These are phyloP conservation scores for Pluvianellus socialis DNA, from an alignment of 2,113 vertebrate genomes.

Conservation along the genomic window DNA sequence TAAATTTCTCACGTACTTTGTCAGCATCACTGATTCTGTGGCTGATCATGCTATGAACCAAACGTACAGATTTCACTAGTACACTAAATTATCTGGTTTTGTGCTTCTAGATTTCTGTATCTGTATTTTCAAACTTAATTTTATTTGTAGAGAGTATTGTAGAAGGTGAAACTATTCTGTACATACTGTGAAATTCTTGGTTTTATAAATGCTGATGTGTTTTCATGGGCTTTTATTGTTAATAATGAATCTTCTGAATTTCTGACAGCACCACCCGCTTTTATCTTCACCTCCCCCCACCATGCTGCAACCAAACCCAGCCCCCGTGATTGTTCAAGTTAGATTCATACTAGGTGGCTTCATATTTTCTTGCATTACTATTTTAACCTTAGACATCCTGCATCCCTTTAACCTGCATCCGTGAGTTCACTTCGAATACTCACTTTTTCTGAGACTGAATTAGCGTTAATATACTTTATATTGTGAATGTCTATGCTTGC, in stretches of 20 bases:
- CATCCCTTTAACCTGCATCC: neutral
- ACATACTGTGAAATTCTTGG: neutral
- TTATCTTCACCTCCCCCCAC: neutral
- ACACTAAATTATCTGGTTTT: neutral
- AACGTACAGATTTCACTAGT: neutral
- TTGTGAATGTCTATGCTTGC: neutral
- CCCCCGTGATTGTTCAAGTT: neutral
- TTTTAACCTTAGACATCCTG: neutral
- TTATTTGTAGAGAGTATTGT: too few relatives aligned
- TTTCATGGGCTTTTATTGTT: neutral
- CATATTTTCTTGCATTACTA: neutral
- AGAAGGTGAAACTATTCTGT: too few relatives aligned
- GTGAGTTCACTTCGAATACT: neutral
- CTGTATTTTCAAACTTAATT: neutral
- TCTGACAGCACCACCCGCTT: neutral
- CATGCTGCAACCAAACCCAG: too few relatives aligned
- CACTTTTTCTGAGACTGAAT: neutral
- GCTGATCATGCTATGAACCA: neutral
- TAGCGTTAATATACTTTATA: neutral
- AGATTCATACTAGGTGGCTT: neutral
- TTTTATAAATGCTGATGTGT: neutral
- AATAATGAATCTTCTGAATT: too few relatives aligned
- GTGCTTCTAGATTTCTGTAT: neutral
- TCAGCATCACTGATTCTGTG: neutral
- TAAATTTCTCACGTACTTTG: neutral